Conservation (phyloP, 2,888 invertebrate species). For the Bellardia pandia region DNA sequence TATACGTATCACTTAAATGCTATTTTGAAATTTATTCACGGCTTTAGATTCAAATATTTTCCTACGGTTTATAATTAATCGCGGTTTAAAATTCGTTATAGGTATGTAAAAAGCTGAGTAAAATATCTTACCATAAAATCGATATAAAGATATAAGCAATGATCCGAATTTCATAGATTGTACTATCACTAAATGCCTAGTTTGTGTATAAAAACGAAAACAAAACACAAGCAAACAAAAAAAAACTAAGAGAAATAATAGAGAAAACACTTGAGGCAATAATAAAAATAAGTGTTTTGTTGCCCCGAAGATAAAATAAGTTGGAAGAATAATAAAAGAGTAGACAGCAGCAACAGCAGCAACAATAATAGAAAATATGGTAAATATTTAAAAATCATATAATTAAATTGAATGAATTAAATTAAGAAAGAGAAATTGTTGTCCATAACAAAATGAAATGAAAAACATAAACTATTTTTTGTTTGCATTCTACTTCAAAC, state of each 20-base stretch:
- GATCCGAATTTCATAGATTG: too few species aligned
- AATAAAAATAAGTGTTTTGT: constrained; percentile 69
- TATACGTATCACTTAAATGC: too few species aligned
- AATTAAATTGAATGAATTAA: constrained; percentile 55
- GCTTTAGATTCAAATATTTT: too few species aligned
- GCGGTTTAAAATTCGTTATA: too few species aligned
- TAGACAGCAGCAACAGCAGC: constrained; percentile 8
- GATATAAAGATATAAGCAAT: too few species aligned
- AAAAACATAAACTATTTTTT: background rate
- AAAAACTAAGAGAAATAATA: constrained; percentile 33
- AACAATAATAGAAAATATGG: constrained; percentile 38
- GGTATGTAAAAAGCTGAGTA: too few species aligned
- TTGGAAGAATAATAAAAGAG: constrained; percentile 16
- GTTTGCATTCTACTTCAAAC: background rate
- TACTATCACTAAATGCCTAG: too few species aligned
- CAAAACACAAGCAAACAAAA: constrained; percentile 7
- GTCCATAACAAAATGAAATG: background rate
- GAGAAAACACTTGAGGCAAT: constrained; percentile 65
- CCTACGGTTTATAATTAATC: too few species aligned
- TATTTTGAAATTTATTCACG: too few species aligned
- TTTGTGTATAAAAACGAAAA: background rate
- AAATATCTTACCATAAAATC: too few species aligned
- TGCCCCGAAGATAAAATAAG: constrained; percentile 51
- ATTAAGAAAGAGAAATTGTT: background rate
- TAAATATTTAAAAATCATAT: constrained; percentile 56